Percentiles rank a stretch among this genome's conserved stretches.
These are phyloP conservation scores for Serinus canaria DNA, from an alignment of 2,113 vertebrate genomes.

Conservation along the genomic window DNA sequence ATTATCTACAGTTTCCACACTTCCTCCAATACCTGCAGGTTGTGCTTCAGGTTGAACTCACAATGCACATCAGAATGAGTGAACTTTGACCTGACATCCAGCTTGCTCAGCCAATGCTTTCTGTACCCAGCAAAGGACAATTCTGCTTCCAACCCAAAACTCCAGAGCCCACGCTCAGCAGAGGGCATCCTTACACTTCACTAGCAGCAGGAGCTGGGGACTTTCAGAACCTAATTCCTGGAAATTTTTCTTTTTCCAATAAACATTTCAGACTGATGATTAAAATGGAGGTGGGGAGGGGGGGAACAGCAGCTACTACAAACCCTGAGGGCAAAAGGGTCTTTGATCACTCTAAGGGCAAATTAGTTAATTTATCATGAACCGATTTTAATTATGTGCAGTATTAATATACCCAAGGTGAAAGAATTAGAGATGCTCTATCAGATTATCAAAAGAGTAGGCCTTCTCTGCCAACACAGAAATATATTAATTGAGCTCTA, in stretches of 20 bases:
- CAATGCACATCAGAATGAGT: accelerated
- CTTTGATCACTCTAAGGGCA: slow-evolving; percentile 62
- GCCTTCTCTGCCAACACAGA: slow-evolving; percentile 32
- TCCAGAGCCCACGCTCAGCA: neutral
- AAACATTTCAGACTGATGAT: slow-evolving; percentile 57
- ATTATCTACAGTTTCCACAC: neutral
- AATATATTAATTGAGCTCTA: slow-evolving; percentile 35
- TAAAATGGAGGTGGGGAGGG: neutral
- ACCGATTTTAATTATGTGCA: slow-evolving; percentile 61
- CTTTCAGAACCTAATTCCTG: neutral
- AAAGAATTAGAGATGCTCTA: slow-evolving; percentile 59
- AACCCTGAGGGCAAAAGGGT: slow-evolving; percentile 42
- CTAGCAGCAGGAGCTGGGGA: neutral
- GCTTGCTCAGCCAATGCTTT: neutral
- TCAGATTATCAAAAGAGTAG: slow-evolving; percentile 52
- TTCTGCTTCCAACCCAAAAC: neutral
- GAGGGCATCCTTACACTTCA: slow-evolving; percentile 60
- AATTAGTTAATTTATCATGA: slow-evolving; percentile 66
- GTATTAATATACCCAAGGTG: slow-evolving; percentile 67
- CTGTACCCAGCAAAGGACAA: neutral
- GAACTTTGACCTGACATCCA: neutral
- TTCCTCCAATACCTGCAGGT: neutral
- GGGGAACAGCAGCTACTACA: neutral
- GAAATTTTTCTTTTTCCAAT: slow-evolving; percentile 40
- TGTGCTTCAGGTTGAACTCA: neutral